A percentile compares a stretch with the other conserved stretches of the same genome.
These are phyloP conservation scores for Heterochromis multidens DNA, from an alignment of 2,113 vertebrate species.

Conservation along the genomic window DNA sequence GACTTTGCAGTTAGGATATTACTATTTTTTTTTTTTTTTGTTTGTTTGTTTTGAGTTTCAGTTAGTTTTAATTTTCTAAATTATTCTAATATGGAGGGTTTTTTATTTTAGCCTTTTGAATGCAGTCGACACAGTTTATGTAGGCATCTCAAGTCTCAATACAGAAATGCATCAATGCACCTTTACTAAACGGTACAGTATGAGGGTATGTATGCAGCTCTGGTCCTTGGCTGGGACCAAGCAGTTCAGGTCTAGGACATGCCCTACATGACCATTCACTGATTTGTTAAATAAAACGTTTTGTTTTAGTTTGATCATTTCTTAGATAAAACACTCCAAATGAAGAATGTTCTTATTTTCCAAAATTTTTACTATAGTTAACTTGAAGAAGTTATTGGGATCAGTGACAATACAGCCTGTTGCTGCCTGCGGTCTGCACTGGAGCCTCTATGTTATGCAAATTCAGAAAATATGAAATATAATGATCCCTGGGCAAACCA, in stretches of 20 bases:
- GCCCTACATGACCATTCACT: no score
- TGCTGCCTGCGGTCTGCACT: neutral
- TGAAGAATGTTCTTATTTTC: neutral
- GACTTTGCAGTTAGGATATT: no score
- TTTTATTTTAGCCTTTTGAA: neutral
- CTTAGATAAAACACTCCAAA: neutral
- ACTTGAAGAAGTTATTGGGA: neutral
- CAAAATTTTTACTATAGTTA: neutral
- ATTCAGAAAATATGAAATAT: neutral
- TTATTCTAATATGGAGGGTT: no score
- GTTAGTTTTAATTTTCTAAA: neutral
- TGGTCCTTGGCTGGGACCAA: no score
- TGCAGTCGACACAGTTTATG: neutral
- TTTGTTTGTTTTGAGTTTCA: neutral
- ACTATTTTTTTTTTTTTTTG: neutral
- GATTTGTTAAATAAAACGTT: no score
- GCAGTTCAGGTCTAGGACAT: no score
- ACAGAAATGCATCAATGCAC: neutral
- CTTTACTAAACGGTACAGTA: no score
- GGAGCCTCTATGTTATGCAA: neutral
- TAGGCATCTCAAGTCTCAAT: neutral
- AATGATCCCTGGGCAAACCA: neutral
- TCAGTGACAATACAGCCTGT: neutral
- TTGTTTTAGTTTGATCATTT: neutral
- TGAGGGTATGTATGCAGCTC: no score